Base-by-base conservation (phyloP, 2,888 invertebrate genomes). In the Eupithecia exiguata region DNA sequence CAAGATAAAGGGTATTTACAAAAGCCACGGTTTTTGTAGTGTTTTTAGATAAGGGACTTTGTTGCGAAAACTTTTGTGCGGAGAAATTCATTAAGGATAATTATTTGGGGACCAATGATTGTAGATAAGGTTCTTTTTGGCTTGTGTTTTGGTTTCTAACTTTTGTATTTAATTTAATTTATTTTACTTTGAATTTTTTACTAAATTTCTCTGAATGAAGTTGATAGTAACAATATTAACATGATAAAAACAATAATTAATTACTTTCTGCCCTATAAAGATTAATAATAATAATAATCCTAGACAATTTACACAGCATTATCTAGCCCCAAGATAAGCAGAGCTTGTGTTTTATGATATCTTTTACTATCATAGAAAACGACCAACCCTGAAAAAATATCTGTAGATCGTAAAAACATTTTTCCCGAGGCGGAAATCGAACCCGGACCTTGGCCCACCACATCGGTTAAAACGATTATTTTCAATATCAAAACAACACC, bases 1-100 rank as follows among this genome's bases (percentile, higher is more conserved):
- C 58, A 16, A 80, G 82, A 82, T 82, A 82, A 81, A 77, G 75
- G 76, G 81, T 80, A 79, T 79, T 81, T 82, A 80, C 70, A 70
- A 68, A 72, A 73, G 58, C 68, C 62, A 71, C 72, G 80, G 74
- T 77, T 80, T 82, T 79, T 78, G 78, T 78, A 78, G 68, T 72
- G 77, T 77, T 77, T 77, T 80, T 77, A 76, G 76, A 76, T 76
- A 74, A 76, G 76, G 12, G 69, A 76, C 66, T 71, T 76, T 76
- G 76, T 61, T 68, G 9, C 38, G 61, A 58, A 18, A 53, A 69
- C 66, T 66, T 66, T 68, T 49, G 68, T 68, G 14, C 66, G 40
- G 65, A 25, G 38, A 65, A 67, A 68, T 46, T 68, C 49, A 68
- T 68, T 68, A 66, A 16, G 66, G 66, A 66, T 40, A 38, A 66